A percentile compares a stretch with the other conserved stretches of the same genome.
These are phyloP conservation scores for Diacarnus erythraeanus DNA, from an alignment of 37 sponge, comb jelly and placozoan species.

Conservation along the genomic window DNA sequence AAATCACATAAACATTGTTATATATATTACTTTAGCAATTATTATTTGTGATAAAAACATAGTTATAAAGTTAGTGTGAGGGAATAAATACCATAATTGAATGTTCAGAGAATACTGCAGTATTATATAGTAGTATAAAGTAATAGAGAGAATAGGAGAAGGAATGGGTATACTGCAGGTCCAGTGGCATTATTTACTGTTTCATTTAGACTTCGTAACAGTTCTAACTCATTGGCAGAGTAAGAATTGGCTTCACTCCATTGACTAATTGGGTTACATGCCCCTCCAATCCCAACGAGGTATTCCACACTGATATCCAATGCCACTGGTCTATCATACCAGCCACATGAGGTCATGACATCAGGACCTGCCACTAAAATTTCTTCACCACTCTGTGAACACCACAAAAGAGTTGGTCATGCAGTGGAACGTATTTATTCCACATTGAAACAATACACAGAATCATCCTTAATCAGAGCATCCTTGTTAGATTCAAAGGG, in stretches of 20 bases:
- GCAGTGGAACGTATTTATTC: too few relatives aligned
- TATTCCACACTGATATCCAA: background rate
- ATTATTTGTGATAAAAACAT: background rate
- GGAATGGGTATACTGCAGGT: too few relatives aligned
- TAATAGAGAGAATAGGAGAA: background rate
- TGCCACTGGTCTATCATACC: background rate
- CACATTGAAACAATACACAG: too few relatives aligned
- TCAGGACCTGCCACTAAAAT: slow-evolving; percentile 12
- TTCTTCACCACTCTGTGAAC: background rate
- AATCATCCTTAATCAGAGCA: too few relatives aligned
- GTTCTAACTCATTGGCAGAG: background rate
- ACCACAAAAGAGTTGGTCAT: background rate
- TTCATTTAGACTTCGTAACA: too few relatives aligned
- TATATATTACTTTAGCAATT: background rate
- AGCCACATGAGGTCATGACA: too few relatives aligned
- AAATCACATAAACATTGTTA: too few relatives aligned
- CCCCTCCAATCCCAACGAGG: slow-evolving; percentile 23
- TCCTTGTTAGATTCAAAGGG: too few relatives aligned
- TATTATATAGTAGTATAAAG: background rate
- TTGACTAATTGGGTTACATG: slow-evolving; percentile 2
- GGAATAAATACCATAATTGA: too few relatives aligned
- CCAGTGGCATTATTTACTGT: too few relatives aligned
- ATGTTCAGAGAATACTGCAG: too few relatives aligned
- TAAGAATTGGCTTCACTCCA: slow-evolving; percentile 6
- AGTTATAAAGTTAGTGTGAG: too few relatives aligned